Conservation (phyloP, 2,113 vertebrate genomes). For the Tupaia chinensis region DNA sequence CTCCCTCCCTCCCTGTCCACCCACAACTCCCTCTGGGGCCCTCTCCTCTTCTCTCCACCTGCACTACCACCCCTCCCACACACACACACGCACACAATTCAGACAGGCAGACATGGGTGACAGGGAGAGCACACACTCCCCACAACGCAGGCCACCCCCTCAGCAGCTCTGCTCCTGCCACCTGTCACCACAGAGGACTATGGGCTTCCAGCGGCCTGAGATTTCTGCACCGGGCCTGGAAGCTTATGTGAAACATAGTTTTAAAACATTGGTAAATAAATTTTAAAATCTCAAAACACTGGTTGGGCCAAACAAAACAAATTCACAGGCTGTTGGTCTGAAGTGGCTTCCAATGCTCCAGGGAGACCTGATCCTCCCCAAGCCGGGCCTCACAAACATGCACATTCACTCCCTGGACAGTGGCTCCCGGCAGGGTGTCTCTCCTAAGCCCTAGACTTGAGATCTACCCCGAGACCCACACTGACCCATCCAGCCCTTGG, state of each 20-base stretch:
- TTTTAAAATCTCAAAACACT: slow-evolving; percentile 42
- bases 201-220: not conserved
- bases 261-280: slow-evolving; percentile 61
- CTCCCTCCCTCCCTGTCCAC: not conserved
- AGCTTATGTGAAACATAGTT: slow-evolving; percentile 34
- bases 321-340: not conserved
- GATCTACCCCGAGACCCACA: not conserved
- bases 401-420: not conserved
- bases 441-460: not conserved
- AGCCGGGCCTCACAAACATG: not conserved
- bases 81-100: too few relatives aligned
- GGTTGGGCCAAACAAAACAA: slow-evolving; percentile 57
- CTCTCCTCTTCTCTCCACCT: not conserved
- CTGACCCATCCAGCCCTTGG: rapidly evolving
- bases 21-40: not conserved
- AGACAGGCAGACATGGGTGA: too few relatives aligned
- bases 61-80: too few relatives aligned
- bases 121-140: not conserved
- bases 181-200: not conserved
- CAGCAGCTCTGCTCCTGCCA: not conserved
- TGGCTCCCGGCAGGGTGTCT: not conserved
- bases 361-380: not conserved
- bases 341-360: not conserved
- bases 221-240: slow-evolving; percentile 37
- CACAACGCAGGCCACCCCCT: rapidly evolving